A percentile compares a stretch with the other conserved stretches of the same genome.
These are phyloP conservation scores for Drosophila repletoides DNA, from an alignment of 1,140 invertebrate species.

Conservation along the genomic window DNA sequence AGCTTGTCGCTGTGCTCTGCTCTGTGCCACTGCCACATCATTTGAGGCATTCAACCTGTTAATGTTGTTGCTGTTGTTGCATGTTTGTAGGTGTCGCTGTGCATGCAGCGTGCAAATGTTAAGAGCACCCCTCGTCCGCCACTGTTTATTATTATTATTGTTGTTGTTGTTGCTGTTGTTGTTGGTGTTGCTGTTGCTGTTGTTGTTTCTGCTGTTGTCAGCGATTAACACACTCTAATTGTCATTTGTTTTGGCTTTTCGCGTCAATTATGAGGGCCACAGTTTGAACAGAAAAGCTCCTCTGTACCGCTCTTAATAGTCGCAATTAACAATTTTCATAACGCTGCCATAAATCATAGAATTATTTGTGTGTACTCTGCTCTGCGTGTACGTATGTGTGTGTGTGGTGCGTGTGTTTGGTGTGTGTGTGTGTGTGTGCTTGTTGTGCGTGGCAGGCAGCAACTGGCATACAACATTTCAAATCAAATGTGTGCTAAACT, in stretches of 20 bases:
- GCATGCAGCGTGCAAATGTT: conserved; percentile 34
- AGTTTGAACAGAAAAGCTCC: conserved; percentile 2
- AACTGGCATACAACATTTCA: neutral
- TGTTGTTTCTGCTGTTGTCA: too few species aligned
- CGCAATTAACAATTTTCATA: conserved; percentile 69
- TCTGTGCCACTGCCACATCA: neutral
- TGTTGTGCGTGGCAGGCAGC: neutral
- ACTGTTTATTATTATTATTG: conserved; percentile 18
- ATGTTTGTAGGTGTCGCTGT: conserved; percentile 39
- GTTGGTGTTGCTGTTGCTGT: too few species aligned
- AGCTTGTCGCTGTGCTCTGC: too few species aligned
- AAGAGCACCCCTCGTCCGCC: conserved; percentile 16
- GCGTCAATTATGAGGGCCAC: conserved; percentile 40
- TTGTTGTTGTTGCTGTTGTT: too few species aligned
- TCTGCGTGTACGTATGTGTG: neutral
- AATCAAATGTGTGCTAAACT: conserved; percentile 40
- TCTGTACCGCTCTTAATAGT: conserved; percentile 6
- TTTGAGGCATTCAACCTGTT: neutral
- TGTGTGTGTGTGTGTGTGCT: neutral
- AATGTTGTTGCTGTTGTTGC: neutral
- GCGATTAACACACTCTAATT: conserved; percentile 73
- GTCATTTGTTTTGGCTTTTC: conserved; percentile 65
- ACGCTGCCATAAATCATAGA: conserved; percentile 56
- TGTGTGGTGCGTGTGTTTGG: neutral
- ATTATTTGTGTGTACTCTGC: conserved; percentile 9